A percentile compares a stretch with the other conserved stretches of the same genome.
Conservation (phyloP, 2,113 vertebrate species). For the Mixornis gularis region DNA sequence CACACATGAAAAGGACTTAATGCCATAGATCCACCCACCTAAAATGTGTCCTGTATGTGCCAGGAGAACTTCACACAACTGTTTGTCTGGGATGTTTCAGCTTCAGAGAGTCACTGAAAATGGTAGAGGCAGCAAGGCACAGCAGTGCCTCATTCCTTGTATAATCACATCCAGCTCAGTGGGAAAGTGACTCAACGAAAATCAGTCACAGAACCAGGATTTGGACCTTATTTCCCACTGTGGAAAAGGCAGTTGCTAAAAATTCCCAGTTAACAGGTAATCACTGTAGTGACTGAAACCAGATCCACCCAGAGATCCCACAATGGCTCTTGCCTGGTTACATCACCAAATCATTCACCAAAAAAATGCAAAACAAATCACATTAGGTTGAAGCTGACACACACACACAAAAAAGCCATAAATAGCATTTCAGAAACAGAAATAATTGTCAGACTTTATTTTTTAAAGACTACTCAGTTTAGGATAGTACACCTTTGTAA, state of each 20-base stretch:
- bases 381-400: background rate
- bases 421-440: background rate
- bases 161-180: background rate
- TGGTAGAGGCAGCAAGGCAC: background rate
- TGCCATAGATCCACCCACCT: background rate
- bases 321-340: background rate
- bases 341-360: background rate
- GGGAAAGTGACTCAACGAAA: background rate
- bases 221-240: background rate
- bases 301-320: background rate
- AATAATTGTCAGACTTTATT: background rate
- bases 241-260: background rate
- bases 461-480: background rate
- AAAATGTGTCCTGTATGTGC: background rate
- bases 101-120: background rate
- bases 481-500: background rate
- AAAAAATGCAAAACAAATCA: background rate
- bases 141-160: background rate
- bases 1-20: fast-evolving
- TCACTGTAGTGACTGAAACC: background rate
- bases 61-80: background rate
- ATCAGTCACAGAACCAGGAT: background rate
- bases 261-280: background rate
- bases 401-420: background rate
- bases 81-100: background rate